Percentiles rank a stretch among this genome's conserved stretches.
Conservation (phyloP, 2,113 vertebrate genomes). For the Etheostoma cragini region DNA sequence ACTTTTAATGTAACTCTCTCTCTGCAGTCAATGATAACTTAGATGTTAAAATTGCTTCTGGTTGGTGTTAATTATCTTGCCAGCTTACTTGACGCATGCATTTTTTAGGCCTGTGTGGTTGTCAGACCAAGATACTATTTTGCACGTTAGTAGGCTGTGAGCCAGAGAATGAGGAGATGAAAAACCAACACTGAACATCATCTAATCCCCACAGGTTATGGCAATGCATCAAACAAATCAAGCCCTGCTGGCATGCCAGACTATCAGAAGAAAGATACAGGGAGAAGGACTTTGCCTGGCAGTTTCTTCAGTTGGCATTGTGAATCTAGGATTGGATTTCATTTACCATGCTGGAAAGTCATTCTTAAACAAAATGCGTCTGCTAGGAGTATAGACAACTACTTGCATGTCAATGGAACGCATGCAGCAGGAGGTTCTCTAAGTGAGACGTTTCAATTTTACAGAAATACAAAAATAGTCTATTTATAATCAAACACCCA, state of each 20-base stretch:
- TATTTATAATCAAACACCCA: slow-evolving; percentile 50
- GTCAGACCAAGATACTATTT: slow-evolving; percentile 82
- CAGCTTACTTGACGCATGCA: slow-evolving; percentile 80
- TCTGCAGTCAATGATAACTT: slow-evolving; percentile 76
- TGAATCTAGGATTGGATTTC: slow-evolving; percentile 65
- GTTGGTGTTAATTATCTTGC: slow-evolving; percentile 84
- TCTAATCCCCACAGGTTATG: slow-evolving; percentile 80
- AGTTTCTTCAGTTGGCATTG: slow-evolving; percentile 65
- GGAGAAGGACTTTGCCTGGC: slow-evolving; percentile 70
- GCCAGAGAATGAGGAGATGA: slow-evolving; percentile 65
- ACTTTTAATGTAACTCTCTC: slow-evolving; percentile 68
- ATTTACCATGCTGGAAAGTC: slow-evolving; percentile 65
- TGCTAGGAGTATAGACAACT: slow-evolving; percentile 42
- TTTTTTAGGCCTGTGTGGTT: slow-evolving; percentile 78
- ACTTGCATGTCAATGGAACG: slow-evolving; percentile 49
- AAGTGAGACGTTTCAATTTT: slow-evolving; percentile 46
- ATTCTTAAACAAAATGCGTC: slow-evolving; percentile 63
- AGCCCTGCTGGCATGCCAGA: slow-evolving; percentile 64
- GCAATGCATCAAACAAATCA: slow-evolving; percentile 81
- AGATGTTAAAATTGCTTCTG: slow-evolving; percentile 83
- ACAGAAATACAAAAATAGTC: slow-evolving; percentile 43
- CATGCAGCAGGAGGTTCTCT: slow-evolving; percentile 55
- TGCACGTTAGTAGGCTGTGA: slow-evolving; percentile 76
- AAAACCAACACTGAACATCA: slow-evolving; percentile 71
- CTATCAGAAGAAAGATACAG: slow-evolving; percentile 67